These are phyloP conservation scores for Asteroscopus sphinx DNA, from an alignment of 2,888 invertebrate species.

Conservation along the genomic window DNA sequence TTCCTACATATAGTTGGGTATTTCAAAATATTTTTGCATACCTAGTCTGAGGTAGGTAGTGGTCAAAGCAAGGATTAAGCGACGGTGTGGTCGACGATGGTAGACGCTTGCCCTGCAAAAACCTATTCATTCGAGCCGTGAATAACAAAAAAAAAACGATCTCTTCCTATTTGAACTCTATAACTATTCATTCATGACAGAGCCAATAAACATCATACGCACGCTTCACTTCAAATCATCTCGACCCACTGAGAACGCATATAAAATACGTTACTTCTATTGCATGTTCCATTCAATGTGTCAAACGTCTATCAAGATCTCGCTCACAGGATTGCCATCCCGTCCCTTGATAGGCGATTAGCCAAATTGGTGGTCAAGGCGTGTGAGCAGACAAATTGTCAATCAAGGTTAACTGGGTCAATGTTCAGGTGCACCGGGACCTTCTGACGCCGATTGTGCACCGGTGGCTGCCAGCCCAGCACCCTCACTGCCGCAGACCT, in stretches of 20 bases:
- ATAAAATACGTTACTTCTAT: slow-evolving; percentile 32
- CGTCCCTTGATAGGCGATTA: slow-evolving; percentile 50
- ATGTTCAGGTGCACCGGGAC: slow-evolving; percentile 87
- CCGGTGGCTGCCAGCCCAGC: slow-evolving; percentile 84
- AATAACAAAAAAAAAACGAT: too few species aligned
- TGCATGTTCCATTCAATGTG: slow-evolving; percentile 37
- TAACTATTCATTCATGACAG: slow-evolving; percentile 20
- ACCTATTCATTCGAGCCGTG: too few species aligned
- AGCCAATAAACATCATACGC: slow-evolving; percentile 23
- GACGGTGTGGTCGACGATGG: too few species aligned
- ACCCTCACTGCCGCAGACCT: slow-evolving; percentile 76
- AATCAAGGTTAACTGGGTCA: slow-evolving; percentile 25
- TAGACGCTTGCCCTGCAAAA: too few species aligned
- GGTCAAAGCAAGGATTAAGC: too few species aligned
- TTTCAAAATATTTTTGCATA: too few species aligned
- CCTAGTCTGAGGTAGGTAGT: too few species aligned
- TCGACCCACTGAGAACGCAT: slow-evolving; percentile 24
- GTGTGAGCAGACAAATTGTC: slow-evolving; percentile 29
- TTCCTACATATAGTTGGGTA: too few species aligned
- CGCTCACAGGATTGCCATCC: slow-evolving; percentile 42
- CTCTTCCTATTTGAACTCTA: background rate
- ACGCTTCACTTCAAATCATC: slow-evolving; percentile 22
- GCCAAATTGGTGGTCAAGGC: slow-evolving; percentile 53
- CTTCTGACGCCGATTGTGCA: slow-evolving; percentile 91
- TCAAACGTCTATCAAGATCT: slow-evolving; percentile 35